Base-by-base conservation (phyloP, 1,140 invertebrate genomes). In the Heliconius congener region DNA sequence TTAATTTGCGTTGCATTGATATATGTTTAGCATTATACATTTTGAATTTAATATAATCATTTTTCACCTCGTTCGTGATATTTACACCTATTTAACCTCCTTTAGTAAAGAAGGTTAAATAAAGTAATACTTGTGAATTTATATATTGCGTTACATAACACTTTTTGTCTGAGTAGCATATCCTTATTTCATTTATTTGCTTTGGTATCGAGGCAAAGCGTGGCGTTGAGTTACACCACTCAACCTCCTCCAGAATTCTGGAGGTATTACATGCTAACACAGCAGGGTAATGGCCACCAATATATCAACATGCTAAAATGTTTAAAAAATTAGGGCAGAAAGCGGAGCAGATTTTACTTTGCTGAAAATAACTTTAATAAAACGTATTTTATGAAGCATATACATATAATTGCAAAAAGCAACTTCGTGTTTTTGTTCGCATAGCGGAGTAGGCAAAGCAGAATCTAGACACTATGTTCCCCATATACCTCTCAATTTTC, bases 71-170 rank as follows among this genome's bases (percentile, higher is more conserved):
- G 60, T 66, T 27, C 27, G 4, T 16, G 1, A 13, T 30, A 30
- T 66, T 66, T 30, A 66, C 60, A 66, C 60, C 60, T 66, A 30
- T 30, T 66, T 66, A 66, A 66, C 60, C 60, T 66, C 18, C 60
- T 27, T 66, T 27, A 8, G 2, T 57, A 57, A 27, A 13, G 42
- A 46, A 46, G 42, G 42, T 13, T 46, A 46, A 19, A 52, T 52
- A 46, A 46, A 9, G 57, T 23, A 27, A 13, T 11, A 23, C 3
- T 60, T 23, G 57, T 60, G 1, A 0, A 60, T 13, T 27, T 3
- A 1, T 1, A 11, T 23, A n/a, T 60, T 4, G n/a, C 8, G 23
- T 60, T 27, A 27, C n/a, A 60, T 60, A 46, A 46, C 13, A 46
- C 42, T 46, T 16, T 46, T 46, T 16, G 5, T 46, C 13, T 46